A percentile compares a stretch with the other conserved stretches of the same genome.
phyloP scores from a whole-genome alignment of 2,888 invertebrate genomes.

The Prostheceraeus crozeri region DNA sequence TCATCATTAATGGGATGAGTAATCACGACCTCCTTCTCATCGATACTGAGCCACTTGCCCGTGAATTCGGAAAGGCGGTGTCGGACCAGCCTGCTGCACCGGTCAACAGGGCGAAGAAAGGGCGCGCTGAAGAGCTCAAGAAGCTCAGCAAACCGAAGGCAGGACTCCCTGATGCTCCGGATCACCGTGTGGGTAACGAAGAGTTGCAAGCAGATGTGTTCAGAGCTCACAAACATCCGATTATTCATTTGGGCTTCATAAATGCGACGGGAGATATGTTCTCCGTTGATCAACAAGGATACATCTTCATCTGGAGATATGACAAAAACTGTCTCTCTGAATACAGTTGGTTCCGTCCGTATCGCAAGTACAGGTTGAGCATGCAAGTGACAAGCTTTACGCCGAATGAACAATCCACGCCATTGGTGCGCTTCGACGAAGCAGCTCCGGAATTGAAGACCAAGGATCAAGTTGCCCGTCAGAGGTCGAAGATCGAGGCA shows the following conservation, averaged over 20 bases:
- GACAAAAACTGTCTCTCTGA: constrained; percentile 44
- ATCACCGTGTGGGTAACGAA: constrained; percentile 40
- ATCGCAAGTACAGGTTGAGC: constrained; percentile 12
- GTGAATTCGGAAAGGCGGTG: not conserved
- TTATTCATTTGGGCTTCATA: constrained; percentile 45
- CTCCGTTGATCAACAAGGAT: constrained; percentile 47
- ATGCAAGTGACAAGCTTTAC: constrained; percentile 17
- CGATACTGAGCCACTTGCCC: constrained; percentile 43
- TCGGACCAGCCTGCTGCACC: no score
- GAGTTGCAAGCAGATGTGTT: constrained; percentile 46
- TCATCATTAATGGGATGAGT: constrained; percentile 44
- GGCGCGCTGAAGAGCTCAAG: constrained; percentile 21
- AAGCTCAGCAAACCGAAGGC: constrained; percentile 12
- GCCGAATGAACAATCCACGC: not conserved
- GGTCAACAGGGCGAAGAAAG: no score
- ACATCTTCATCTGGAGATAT: constrained; percentile 45
- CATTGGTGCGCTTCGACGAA: not conserved
- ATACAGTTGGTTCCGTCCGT: constrained; percentile 32
- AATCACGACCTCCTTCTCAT: constrained; percentile 47
- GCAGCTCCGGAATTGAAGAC: not conserved
- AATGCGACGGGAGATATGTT: constrained; percentile 46
- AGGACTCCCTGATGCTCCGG: not conserved
- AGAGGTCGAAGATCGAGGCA: not conserved
- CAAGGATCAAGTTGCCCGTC: not conserved
- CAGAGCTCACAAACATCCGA: constrained; percentile 44